Evolutionary conservation across 2,797 vertebrate genomes (phyloP).

Genomic region (Neoniphon sammara): DNA sequence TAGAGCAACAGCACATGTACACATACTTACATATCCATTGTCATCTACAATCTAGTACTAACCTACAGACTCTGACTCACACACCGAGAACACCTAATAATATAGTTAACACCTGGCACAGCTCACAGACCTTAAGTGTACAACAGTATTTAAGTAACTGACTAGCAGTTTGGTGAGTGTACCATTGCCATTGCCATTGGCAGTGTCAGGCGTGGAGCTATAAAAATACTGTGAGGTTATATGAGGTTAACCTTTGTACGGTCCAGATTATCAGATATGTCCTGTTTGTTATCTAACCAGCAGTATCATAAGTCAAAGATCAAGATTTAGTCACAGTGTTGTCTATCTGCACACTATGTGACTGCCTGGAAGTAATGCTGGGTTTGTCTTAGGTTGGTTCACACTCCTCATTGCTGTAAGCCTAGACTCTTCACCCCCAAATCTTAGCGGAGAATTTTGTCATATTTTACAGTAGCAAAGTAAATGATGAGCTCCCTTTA

Average conservation of each 20-base stretch:
- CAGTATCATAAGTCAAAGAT: constrained; percentile 8
- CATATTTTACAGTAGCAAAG: neutral
- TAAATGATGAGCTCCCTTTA: too few relatives aligned
- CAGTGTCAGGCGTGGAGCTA: constrained; percentile 5
- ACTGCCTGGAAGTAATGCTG: neutral
- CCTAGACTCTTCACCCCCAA: too few relatives aligned
- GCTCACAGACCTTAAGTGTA: too few relatives aligned
- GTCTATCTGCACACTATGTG: constrained; percentile 7
- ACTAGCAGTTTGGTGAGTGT: too few relatives aligned
- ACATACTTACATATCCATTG: too few relatives aligned
- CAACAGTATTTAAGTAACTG: too few relatives aligned
- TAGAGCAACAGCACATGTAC: too few relatives aligned
- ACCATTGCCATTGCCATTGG: too few relatives aligned
- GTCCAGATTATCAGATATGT: constrained; percentile 27
- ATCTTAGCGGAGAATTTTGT: neutral
- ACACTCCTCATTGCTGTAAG: neutral
- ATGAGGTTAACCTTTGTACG: constrained; percentile 58
- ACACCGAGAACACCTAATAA: too few relatives aligned
- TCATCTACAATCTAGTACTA: too few relatives aligned
- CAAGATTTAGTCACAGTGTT: constrained; percentile 19
- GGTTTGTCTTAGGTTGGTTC: neutral
- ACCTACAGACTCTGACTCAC: too few relatives aligned
- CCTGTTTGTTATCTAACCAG: constrained; percentile 47
- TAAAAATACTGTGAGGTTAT: constrained; percentile 30
- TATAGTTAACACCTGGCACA: too few relatives aligned